Evolutionary conservation across 2,113 vertebrate genomes (phyloP).

Genomic region (Planiliza haematocheilus): DNA sequence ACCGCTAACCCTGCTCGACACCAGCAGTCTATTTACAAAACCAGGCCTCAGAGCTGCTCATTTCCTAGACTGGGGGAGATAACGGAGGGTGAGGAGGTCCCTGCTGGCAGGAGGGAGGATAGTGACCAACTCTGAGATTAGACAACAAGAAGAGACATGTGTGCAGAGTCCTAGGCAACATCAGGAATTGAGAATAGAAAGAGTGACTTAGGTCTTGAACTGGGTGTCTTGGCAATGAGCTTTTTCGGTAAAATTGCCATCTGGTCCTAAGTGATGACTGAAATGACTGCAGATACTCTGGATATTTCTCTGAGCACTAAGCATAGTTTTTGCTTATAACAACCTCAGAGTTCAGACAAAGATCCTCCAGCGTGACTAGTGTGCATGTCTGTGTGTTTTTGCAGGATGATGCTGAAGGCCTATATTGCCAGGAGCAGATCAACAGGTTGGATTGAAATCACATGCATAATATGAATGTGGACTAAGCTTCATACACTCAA

Average conservation of each 20-base stretch:
- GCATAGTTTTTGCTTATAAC: too few species aligned
- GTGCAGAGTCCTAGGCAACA: neutral
- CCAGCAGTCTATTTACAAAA: conserved; percentile 42
- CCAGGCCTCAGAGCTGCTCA: conserved; percentile 17
- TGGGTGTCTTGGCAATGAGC: conserved; percentile 24
- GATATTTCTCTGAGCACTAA: too few species aligned
- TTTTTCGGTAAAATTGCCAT: conserved; percentile 7
- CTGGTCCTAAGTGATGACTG: neutral
- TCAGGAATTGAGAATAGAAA: too few species aligned
- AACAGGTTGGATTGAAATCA: conserved; percentile 82
- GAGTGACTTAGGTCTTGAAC: neutral
- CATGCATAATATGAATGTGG: neutral
- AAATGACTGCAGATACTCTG: neutral
- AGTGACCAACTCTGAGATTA: conserved; percentile 43
- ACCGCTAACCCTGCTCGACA: neutral
- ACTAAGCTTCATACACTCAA: neutral
- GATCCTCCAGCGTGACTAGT: neutral
- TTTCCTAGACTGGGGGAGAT: conserved; percentile 38
- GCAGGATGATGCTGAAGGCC: conserved; percentile 86
- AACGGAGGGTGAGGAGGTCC: conserved; percentile 30
- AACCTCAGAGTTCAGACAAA: too few species aligned
- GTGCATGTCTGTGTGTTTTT: conserved; percentile 1
- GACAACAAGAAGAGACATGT: neutral
- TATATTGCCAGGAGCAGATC: conserved; percentile 91
- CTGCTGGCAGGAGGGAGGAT: neutral